Evolutionary conservation across 2,888 invertebrate genomes (phyloP).

Genomic region (Stenodema calcarata): DNA sequence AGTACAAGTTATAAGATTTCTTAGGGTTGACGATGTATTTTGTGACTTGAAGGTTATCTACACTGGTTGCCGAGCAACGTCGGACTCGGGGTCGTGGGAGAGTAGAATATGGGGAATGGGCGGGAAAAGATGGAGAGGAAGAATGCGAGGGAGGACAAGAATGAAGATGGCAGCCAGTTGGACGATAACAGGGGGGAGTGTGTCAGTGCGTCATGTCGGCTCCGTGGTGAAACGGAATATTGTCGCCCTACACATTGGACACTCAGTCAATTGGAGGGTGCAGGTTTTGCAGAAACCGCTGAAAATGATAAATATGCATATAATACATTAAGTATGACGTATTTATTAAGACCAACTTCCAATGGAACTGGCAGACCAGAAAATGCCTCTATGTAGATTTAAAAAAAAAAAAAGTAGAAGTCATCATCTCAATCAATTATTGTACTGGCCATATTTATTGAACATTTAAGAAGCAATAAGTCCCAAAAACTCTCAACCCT

Average conservation of each 20-base stretch:
- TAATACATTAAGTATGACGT: background rate
- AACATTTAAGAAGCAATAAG: too few relatives aligned
- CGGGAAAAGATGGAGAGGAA: background rate
- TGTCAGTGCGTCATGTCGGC: constrained; percentile 43
- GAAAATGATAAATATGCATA: constrained; percentile 59
- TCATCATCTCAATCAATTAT: too few relatives aligned
- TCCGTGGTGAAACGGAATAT: constrained; percentile 62
- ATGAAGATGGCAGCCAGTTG: background rate
- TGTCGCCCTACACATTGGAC: constrained; percentile 84
- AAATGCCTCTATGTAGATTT: too few relatives aligned
- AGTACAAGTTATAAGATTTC: constrained; percentile 5
- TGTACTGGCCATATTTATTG: too few relatives aligned
- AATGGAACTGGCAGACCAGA: too few relatives aligned
- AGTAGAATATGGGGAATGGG: background rate
- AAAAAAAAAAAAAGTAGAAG: too few relatives aligned
- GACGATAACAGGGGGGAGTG: background rate
- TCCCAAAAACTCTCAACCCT: too few relatives aligned
- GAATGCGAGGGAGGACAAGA: background rate
- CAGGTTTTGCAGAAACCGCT: constrained; percentile 86
- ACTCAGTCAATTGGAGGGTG: constrained; percentile 77
- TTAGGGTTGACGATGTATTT: background rate
- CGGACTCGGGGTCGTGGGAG: background rate
- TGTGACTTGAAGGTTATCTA: background rate
- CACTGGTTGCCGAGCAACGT: background rate
- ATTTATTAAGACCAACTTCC: too few relatives aligned